These are phyloP conservation scores for Drosophila leonis DNA, from an alignment of 2,888 invertebrate genomes.

Conservation along the genomic window DNA sequence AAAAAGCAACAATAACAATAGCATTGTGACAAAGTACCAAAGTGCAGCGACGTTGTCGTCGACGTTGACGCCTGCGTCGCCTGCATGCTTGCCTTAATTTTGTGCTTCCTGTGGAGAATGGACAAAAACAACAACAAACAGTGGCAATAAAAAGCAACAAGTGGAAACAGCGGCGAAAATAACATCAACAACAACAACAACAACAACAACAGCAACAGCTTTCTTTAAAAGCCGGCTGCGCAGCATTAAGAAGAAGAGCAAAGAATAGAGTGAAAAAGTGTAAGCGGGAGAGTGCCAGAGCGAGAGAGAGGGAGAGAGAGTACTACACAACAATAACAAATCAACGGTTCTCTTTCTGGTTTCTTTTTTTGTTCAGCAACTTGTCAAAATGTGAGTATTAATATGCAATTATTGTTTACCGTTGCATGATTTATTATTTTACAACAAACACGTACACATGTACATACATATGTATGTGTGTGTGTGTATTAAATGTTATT, in stretches of 20 bases:
- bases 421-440: slow-evolving; percentile 51
- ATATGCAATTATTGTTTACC: slow-evolving; percentile 74
- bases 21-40: slow-evolving; percentile 55
- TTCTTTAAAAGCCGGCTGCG: slow-evolving; percentile 60
- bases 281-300: slow-evolving; percentile 4
- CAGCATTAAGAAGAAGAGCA: slow-evolving; percentile 36
- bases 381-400: slow-evolving; percentile 67
- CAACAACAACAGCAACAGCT: slow-evolving; percentile 27
- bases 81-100: slow-evolving; percentile 74
- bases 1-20: slow-evolving; percentile 36
- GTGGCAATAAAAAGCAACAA: slow-evolving; percentile 50
- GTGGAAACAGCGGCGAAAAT: slow-evolving; percentile 35
- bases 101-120: slow-evolving; percentile 69
- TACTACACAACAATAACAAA: slow-evolving; percentile 14
- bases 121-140: slow-evolving; percentile 44
- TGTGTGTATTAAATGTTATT: slow-evolving; percentile 46
- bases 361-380: slow-evolving; percentile 32
- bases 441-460: slow-evolving; percentile 10
- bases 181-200: slow-evolving; percentile 20
- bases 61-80: slow-evolving; percentile 43
- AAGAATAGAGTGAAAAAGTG: slow-evolving; percentile 19
- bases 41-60: slow-evolving; percentile 64
- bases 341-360: slow-evolving; percentile 18
- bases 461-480: not conserved
- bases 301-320: not conserved